These are phyloP conservation scores for Ceratoteleas bidentatus DNA, from an alignment of 1,140 invertebrate genomes.

Conservation along the genomic window DNA sequence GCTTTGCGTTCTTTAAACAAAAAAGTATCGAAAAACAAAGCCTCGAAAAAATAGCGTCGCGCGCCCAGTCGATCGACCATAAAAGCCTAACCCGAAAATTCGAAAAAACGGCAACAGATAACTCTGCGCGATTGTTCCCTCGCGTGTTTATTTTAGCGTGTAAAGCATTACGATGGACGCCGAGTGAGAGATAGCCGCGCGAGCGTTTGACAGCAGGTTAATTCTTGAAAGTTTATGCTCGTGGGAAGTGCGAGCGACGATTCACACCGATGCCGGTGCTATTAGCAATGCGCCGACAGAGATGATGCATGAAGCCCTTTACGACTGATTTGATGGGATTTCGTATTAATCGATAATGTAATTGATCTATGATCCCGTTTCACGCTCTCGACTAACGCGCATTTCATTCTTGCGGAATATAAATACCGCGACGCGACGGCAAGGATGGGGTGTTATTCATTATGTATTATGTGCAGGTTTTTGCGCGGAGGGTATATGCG, in stretches of 20 bases:
- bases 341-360: slow-evolving; percentile 30
- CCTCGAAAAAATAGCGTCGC: too few relatives aligned
- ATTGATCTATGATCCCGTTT: slow-evolving; percentile 32
- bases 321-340: slow-evolving; percentile 44
- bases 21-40: too few relatives aligned
- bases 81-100: too few relatives aligned
- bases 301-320: slow-evolving; percentile 29
- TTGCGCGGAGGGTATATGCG: too few relatives aligned
- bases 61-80: too few relatives aligned
- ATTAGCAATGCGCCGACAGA: slow-evolving; percentile 25
- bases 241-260: slow-evolving; percentile 12
- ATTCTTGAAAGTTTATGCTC: slow-evolving; percentile 12
- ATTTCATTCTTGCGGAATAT: background rate
- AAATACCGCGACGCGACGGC: background rate
- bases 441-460: too few relatives aligned
- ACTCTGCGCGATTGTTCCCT: too few relatives aligned
- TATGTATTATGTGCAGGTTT: too few relatives aligned
- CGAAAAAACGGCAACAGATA: too few relatives aligned
- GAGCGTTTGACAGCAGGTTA: slow-evolving; percentile 8
- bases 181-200: background rate
- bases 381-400: background rate
- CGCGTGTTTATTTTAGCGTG: background rate
- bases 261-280: slow-evolving; percentile 15
- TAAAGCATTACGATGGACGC: background rate
- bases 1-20: too few relatives aligned